Conservation (phyloP, 1,140 invertebrate species). For the Phthorimaea operculella region DNA sequence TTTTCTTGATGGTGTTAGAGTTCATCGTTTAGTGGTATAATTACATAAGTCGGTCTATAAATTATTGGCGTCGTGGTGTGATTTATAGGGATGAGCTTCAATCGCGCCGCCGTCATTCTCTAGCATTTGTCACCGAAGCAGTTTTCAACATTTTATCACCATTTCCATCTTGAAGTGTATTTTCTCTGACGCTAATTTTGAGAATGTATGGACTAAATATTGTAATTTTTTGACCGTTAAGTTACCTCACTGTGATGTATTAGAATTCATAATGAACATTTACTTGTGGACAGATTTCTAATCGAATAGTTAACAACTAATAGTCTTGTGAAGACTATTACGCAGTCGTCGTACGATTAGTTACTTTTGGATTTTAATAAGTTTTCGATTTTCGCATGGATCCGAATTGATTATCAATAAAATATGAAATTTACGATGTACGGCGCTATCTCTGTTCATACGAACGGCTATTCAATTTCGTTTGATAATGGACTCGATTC, state of each 20-base stretch:
- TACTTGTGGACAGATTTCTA: no score
- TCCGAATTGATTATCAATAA: no score
- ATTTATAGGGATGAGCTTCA: constrained; percentile 41
- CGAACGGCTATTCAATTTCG: neutral
- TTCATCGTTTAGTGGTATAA: neutral
- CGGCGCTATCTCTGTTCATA: no score
- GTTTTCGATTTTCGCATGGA: no score
- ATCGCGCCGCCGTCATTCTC: constrained; percentile 25
- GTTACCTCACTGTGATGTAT: neutral
- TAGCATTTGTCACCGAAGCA: neutral
- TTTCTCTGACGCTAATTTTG: neutral
- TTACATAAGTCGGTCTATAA: constrained; percentile 22
- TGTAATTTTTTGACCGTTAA: neutral
- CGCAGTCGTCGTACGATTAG: no score
- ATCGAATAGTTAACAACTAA: no score
- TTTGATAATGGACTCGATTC: neutral
- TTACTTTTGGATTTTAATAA: no score
- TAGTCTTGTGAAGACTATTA: no score
- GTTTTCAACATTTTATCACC: neutral
- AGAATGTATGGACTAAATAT: neutral
- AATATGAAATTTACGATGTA: no score
- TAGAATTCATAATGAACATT: neutral
- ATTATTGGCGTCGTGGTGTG: constrained; percentile 35
- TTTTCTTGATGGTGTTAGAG: neutral
- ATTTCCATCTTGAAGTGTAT: neutral